Percentiles rank a stretch among this genome's conserved stretches.
Conservation (phyloP, 2,888 invertebrate species). For the Acleris literana region DNA sequence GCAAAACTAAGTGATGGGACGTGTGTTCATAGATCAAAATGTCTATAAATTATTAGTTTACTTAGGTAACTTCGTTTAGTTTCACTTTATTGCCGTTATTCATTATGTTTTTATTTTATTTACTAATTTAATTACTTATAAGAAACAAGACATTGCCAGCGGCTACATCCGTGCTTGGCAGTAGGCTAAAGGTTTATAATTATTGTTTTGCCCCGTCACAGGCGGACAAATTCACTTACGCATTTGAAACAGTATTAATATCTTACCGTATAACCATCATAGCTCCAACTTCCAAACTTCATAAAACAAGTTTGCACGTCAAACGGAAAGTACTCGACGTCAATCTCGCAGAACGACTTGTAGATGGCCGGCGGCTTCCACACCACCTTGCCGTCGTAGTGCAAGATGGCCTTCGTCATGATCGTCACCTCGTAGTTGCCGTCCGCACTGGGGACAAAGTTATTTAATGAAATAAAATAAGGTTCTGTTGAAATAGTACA, state of each 20-base stretch:
- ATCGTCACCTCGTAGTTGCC: conserved; percentile 99
- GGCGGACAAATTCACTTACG: neutral
- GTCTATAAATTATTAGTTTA: too few species aligned
- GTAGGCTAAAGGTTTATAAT: too few species aligned
- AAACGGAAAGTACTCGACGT: conserved; percentile 97
- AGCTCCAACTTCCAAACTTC: conserved; percentile 98
- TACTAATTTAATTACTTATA: too few species aligned
- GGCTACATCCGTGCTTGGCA: too few species aligned
- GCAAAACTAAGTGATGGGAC: too few species aligned
- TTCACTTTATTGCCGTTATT: too few species aligned
- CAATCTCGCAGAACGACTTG: conserved; percentile 98
- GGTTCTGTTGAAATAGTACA: too few species aligned
- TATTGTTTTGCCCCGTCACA: too few species aligned
- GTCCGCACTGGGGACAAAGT: conserved; percentile 89
- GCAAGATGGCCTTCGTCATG: conserved; percentile 98
- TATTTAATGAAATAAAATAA: neutral
- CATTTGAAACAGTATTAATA: neutral
- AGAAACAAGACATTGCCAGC: too few species aligned
- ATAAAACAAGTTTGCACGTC: conserved; percentile 97
- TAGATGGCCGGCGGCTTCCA: conserved; percentile 99
- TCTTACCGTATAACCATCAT: conserved; percentile 96
- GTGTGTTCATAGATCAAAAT: too few species aligned
- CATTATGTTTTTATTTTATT: too few species aligned
- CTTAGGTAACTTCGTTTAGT: too few species aligned
- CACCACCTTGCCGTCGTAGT: conserved; percentile 95